Evolutionary conservation across 2,888 invertebrate species (phyloP), one percentile per base, ranked within the genome.

Genomic region (Ennomos erosarius): DNA sequence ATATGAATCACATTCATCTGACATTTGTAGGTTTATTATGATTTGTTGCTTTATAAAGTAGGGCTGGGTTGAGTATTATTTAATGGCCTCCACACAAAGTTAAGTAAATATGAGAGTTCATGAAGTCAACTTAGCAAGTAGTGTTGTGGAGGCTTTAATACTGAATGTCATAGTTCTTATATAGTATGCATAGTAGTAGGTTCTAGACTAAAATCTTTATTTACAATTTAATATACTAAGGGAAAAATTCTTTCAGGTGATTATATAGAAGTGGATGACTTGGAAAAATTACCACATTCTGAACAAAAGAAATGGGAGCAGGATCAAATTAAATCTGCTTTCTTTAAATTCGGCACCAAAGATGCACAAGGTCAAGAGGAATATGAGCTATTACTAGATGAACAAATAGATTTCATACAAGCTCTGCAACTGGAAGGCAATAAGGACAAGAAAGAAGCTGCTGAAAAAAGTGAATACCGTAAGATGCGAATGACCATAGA

Each of bases 371-470:
- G 88, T 75, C 88, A 95, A 79, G 94, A 96, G 77, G 97, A 99
- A 70, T 99, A 99, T 90, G 99, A 99, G 64, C 93, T 99, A 35
- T 89, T 99, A 36, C 87, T 99, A 68, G 99, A 99, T 81, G 99
- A 99, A 85, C 98, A 99, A 87, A 99, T 99, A 75, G 98, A 99
- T 80, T 99, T 99, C 83, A 97, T 99, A 64, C 98, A 99, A 87
- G 96, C 97, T 0, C 84, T 97, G 0, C 96, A 95, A 70, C 93
- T 97, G 81, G 96, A 97, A 65, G 98, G 97, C 8, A 94, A 94
- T 35, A 84, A 93, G 89, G 76, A 89, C 70, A 84, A 93, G 71
- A 92, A 94, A 69, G 93, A 95, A 73, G 90, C 93, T 6, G 92
- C 94, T 76, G 79, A 96, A 54, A 94, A 95, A 12, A 96, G 93